Evolutionary conservation across 2,888 invertebrate genomes (phyloP), one percentile per base, ranked within the genome.

Genomic region (Thumatha senex): DNA sequence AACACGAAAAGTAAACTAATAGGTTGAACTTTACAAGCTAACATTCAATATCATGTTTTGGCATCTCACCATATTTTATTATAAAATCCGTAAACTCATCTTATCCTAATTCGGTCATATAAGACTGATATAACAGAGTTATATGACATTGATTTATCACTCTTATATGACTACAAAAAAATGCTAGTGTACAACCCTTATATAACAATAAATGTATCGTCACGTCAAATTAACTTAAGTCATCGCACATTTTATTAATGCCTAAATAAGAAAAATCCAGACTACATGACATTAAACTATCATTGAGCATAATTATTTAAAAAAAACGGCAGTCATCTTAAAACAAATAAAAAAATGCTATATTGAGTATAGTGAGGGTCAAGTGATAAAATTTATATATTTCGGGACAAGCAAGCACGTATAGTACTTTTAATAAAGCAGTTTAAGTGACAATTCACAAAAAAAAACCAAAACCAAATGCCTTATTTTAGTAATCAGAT

Each of bases 291-390:
- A 70, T 63, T 75, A 84, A 84, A 80, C 85, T 78, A 82, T 82
- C 84, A 85, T 91, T 90, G 90, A 90, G 90, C 90, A 89, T 87
- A 88, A 82, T 80, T 80, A 4, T 24, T 81, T 80, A 31, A 31
- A 31, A 24, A 78, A 69, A 82, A 84, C 83, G 89, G 88, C 87
- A 90, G 90, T 89, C 85, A 79, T 84, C 82, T 80, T 83, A 84
- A 44, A 74, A 80, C 67, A 64, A 61, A 58, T 71, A 74, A 76
- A 79, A 80, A 89, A 89, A 89, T 88, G 86, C 87, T 80, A 77
- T 72, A 71, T 82, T 85, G 89, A 89, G 89, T 88, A 87, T 84
- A 85, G 75, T 78, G 75, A 73, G 79, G 58, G 83, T 85, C 82
- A 81, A 75, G 73, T 61, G 57, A 70, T 80, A 81, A 80, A 75